These are phyloP conservation scores for Aphis craccivora DNA, from an alignment of 1,140 invertebrate species.

Conservation along the genomic window DNA sequence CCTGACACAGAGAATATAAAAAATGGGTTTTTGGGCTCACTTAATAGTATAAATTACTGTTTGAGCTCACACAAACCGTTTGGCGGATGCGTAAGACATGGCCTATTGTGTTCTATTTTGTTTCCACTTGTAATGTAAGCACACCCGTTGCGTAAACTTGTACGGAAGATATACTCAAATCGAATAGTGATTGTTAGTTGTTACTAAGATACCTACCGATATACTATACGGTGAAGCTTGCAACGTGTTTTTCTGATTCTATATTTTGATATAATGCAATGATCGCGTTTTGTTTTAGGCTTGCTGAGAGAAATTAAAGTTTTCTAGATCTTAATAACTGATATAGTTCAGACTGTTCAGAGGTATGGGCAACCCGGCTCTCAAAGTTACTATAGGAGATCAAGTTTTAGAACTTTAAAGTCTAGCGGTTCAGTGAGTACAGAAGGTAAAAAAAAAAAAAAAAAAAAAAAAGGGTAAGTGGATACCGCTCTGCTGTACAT, in stretches of 20 bases:
- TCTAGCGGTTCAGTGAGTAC: no score
- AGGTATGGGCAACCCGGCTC: no score
- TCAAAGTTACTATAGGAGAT: no score
- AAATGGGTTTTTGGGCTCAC: not conserved
- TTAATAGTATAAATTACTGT: not conserved
- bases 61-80: not conserved
- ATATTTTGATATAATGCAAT: not conserved
- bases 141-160: not conserved
- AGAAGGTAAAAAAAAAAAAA: no score
- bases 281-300: not conserved
- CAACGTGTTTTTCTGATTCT: not conserved
- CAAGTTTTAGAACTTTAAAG: no score
- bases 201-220: not conserved
- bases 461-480: no score
- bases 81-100: not conserved
- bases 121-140: not conserved
- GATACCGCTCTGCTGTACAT: no score
- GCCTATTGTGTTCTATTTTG: not conserved
- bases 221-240: not conserved
- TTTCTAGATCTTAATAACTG: not conserved
- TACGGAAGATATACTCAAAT: not conserved
- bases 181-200: not conserved
- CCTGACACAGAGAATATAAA: accelerated
- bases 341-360: no score
- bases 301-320: not conserved